These are phyloP conservation scores for Lepisosteus oculatus DNA, from an alignment of 2,113 vertebrate genomes.

Conservation along the genomic window DNA sequence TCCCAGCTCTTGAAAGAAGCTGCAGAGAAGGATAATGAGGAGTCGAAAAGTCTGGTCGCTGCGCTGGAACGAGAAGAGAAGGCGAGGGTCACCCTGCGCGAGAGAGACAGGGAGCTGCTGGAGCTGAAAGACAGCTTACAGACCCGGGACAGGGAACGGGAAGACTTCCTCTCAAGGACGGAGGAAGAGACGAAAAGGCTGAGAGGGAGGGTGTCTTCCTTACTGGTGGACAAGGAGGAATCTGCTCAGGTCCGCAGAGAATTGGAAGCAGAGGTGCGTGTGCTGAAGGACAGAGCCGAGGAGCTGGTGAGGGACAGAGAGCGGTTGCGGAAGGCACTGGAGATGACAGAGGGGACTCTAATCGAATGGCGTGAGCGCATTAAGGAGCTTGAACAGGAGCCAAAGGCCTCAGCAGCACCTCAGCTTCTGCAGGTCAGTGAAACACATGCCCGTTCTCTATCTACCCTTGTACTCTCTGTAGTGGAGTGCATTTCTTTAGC, in stretches of 20 bases:
- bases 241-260: constrained; percentile 28
- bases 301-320: constrained; percentile 46
- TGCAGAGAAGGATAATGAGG: not conserved
- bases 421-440: no score
- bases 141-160: not conserved
- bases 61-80: not conserved
- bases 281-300: constrained; percentile 38
- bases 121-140: constrained; percentile 10
- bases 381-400: no score
- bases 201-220: constrained; percentile 7
- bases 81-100: not conserved
- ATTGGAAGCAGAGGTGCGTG: constrained; percentile 40
- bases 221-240: constrained; percentile 36
- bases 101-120: not conserved
- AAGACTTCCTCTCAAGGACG: not conserved
- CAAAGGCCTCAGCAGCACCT: no score
- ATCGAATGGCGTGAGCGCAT: constrained; percentile 36
- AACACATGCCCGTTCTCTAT: no score
- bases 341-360: constrained; percentile 47
- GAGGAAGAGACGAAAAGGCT: constrained; percentile 1
- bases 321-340: constrained; percentile 40
- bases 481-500: no score
- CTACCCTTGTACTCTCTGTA: no score
- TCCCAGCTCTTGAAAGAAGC: not conserved
- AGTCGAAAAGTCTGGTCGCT: not conserved